Evolutionary conservation across 2,113 vertebrate species (phyloP).

Genomic region (Zosterops hypoxanthus): DNA sequence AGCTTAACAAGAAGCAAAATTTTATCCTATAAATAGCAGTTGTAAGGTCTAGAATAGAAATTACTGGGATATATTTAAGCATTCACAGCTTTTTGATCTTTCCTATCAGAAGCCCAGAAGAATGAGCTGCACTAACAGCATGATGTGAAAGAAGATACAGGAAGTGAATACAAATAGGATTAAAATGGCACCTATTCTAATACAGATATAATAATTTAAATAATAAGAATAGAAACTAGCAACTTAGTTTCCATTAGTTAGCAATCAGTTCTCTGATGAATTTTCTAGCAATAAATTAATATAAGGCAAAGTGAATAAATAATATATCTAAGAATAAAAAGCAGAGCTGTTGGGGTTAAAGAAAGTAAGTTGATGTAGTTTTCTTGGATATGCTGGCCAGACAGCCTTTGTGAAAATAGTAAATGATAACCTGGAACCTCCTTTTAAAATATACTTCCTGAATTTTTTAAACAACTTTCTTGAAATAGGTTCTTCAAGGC

Average conservation of each 20-base stretch:
- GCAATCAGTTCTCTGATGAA: background rate
- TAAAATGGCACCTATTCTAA: background rate
- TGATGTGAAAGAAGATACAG: background rate
- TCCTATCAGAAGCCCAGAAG: background rate
- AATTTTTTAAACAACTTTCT: background rate
- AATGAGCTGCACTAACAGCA: background rate
- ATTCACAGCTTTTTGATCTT: background rate
- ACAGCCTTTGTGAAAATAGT: background rate
- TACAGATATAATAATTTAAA: background rate
- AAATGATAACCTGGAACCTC: background rate
- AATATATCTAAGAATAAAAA: background rate
- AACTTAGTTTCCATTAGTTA: background rate
- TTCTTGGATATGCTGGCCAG: background rate
- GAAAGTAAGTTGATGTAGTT: background rate
- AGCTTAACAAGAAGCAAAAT: background rate
- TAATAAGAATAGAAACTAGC: background rate
- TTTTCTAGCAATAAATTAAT: background rate
- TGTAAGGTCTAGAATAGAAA: background rate
- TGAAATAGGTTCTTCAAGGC: background rate
- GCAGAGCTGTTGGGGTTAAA: background rate
- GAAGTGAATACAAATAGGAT: background rate
- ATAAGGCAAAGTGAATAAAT: background rate
- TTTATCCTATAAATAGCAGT: background rate
- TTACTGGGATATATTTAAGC: background rate
- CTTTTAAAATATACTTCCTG: background rate